A percentile compares a stretch with the other conserved stretches of the same genome.
phyloP scores from a whole-genome alignment of 37 sponge, comb jelly and placozoan species.

The Agelas oroides region DNA sequence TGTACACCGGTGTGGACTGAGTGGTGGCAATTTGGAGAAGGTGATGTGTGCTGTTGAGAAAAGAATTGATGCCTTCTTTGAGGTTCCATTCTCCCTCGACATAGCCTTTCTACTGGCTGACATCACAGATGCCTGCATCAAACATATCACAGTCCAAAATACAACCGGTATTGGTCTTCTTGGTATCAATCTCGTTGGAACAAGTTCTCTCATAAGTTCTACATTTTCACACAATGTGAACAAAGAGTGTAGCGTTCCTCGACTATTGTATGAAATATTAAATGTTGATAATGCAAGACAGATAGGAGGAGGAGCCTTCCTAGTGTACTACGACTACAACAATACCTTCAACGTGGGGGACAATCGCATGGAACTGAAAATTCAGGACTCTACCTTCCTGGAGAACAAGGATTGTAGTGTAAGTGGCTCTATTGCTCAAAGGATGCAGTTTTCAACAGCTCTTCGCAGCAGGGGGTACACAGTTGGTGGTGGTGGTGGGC shows the following conservation, averaged over 20 bases:
- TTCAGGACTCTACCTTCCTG: too few relatives aligned
- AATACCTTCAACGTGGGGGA: too few relatives aligned
- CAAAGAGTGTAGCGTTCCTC: background rate
- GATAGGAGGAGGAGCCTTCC: constrained; percentile 5
- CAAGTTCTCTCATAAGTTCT: background rate
- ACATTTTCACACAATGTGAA: background rate
- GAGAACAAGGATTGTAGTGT: too few relatives aligned
- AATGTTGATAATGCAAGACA: background rate
- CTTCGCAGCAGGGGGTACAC: background rate
- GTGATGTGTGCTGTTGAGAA: background rate
- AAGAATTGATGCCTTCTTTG: background rate
- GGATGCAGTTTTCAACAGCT: background rate
- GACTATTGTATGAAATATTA: background rate
- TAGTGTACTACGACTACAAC: constrained; percentile 8
- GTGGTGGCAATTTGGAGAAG: background rate
- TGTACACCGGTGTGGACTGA: background rate
- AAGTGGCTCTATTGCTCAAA: too few relatives aligned
- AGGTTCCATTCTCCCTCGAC: background rate
- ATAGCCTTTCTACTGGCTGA: constrained; percentile 4
- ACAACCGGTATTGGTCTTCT: constrained; percentile 23
- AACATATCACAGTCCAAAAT: background rate
- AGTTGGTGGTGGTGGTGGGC: constrained; percentile 52
- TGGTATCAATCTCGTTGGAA: constrained; percentile 12
- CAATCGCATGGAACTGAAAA: too few relatives aligned
- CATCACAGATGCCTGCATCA: background rate